phyloP scores from a whole-genome alignment of 1,140 invertebrate species.

The Drosophila nasuta region DNA sequence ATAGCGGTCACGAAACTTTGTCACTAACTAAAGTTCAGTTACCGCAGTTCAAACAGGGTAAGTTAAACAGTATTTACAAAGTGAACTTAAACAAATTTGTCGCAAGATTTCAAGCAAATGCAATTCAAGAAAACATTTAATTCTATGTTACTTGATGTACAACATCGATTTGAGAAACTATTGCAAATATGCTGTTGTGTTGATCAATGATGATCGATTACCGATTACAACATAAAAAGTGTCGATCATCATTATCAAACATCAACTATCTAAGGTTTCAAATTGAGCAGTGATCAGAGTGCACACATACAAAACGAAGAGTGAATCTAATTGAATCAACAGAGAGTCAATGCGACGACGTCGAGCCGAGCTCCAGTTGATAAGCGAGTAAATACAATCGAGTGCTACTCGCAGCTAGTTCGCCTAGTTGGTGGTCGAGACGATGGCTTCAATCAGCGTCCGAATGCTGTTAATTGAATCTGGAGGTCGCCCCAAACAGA shows the following conservation, averaged over 20 bases:
- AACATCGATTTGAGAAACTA: background rate
- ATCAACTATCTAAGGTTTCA: slow-evolving; percentile 24
- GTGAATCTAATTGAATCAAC: slow-evolving; percentile 51
- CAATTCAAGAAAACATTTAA: too few relatives aligned
- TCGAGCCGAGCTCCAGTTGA: background rate
- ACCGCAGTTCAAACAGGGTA: too few relatives aligned
- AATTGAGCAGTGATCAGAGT: slow-evolving; percentile 46
- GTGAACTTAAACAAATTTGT: too few relatives aligned
- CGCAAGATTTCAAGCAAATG: too few relatives aligned
- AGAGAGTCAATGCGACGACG: background rate
- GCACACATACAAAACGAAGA: background rate
- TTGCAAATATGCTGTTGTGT: slow-evolving; percentile 15
- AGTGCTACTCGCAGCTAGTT: slow-evolving; percentile 2
- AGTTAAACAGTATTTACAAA: too few relatives aligned
- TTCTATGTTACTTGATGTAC: too few relatives aligned
- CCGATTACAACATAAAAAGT: slow-evolving; percentile 23
- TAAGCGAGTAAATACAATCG: background rate
- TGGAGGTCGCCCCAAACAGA: slow-evolving; percentile 55
- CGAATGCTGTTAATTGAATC: slow-evolving; percentile 72
- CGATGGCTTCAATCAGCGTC: slow-evolving; percentile 52
- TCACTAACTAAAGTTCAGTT: too few relatives aligned
- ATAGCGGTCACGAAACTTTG: too few relatives aligned
- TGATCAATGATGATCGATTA: slow-evolving; percentile 55
- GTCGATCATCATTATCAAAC: slow-evolving; percentile 64
- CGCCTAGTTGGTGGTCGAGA: slow-evolving; percentile 17